Evolutionary conservation across 2,797 vertebrate species (phyloP).

Genomic region (Coilia nasus): DNA sequence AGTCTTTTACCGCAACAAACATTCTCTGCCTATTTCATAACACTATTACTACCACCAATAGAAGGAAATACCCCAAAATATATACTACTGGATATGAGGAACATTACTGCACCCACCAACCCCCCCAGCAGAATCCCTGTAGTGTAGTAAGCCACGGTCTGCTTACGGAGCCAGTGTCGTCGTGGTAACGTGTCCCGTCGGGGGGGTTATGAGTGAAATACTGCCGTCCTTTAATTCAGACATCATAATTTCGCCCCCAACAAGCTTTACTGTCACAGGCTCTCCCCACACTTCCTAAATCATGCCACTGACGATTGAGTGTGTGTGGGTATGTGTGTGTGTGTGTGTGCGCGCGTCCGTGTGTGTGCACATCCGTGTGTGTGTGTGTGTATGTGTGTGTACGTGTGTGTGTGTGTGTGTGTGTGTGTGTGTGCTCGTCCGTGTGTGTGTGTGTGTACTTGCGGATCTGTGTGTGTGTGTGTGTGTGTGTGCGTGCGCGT

Average conservation of each 20-base stretch:
- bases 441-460: background rate
- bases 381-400: background rate
- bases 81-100: too few species aligned
- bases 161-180: background rate
- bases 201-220: conserved; percentile 15
- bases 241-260: conserved; percentile 25
- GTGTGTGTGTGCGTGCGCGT: background rate
- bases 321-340: background rate
- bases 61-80: too few species aligned
- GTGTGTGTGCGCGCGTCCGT: background rate
- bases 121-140: background rate
- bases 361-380: background rate
- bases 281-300: conserved; percentile 14
- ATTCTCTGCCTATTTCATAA: too few species aligned
- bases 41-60: too few species aligned
- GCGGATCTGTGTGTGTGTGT: background rate
- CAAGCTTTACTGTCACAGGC: conserved; percentile 15
- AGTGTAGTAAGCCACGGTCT: background rate
- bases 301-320: background rate
- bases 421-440: background rate
- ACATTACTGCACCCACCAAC: too few species aligned
- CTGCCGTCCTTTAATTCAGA: conserved; percentile 10
- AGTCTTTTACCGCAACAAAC: too few species aligned
- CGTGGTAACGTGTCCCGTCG: background rate
- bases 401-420: conserved; percentile 1